Conservation (phyloP, 2,797 vertebrate genomes). For the Spea hammondii region DNA sequence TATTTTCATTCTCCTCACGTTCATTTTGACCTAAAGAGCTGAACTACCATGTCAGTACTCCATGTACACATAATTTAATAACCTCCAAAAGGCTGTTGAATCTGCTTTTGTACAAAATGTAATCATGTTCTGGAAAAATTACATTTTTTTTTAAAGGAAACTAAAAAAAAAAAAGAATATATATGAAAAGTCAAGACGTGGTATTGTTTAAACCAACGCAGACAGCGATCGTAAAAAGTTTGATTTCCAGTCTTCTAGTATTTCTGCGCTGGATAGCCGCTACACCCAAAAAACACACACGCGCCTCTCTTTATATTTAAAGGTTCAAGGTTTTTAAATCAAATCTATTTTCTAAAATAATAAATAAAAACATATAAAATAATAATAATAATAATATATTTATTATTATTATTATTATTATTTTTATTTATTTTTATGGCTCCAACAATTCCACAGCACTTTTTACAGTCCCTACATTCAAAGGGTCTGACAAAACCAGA, state of each 20-base stretch:
- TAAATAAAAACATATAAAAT: too few relatives aligned
- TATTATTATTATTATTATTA: too few relatives aligned
- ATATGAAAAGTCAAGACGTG: conserved; percentile 13
- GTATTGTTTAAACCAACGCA: conserved; percentile 1
- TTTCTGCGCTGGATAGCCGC: background rate
- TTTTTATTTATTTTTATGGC: too few relatives aligned
- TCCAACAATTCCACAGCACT: too few relatives aligned
- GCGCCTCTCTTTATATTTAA: background rate
- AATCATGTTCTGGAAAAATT: conserved; percentile 35
- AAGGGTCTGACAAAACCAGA: too few relatives aligned
- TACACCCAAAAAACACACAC: conserved; percentile 11
- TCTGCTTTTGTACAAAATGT: conserved; percentile 40
- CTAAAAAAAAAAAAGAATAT: conserved; percentile 28
- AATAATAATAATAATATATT: too few relatives aligned
- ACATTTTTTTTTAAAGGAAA: conserved; percentile 25
- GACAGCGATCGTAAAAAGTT: background rate
- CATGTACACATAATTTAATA: conserved; percentile 49
- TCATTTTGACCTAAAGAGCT: conserved; percentile 45
- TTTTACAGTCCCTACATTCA: too few relatives aligned
- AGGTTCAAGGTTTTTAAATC: background rate
- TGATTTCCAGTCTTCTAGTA: background rate
- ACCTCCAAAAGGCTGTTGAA: conserved; percentile 44
- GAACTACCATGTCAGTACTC: conserved; percentile 40
- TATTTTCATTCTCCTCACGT: conserved; percentile 33
- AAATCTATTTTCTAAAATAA: too few relatives aligned